A percentile compares a stretch with the other conserved stretches of the same genome.
Evolutionary conservation across 1,140 invertebrate genomes (phyloP).

Genomic region (Gonioctena quinquepunctata): DNA sequence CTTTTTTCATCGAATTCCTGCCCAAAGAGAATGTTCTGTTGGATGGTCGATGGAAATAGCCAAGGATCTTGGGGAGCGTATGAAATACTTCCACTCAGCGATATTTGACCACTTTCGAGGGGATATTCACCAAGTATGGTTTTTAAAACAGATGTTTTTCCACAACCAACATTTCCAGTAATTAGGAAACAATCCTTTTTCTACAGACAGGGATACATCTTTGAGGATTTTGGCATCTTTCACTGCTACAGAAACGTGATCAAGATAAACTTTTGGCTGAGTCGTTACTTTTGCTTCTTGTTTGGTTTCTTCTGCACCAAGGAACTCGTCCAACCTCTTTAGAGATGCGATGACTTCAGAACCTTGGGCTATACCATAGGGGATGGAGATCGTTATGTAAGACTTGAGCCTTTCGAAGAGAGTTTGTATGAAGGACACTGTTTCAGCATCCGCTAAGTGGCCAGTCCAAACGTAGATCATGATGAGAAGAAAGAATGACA

Average conservation of each 20-base stretch:
- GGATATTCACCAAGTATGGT: conserved; percentile 74
- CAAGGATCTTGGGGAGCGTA: conserved; percentile 82
- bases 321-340: conserved; percentile 34
- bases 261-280: conserved; percentile 31
- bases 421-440: conserved; percentile 74
- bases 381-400: conserved; percentile 75
- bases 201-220: conserved; percentile 40
- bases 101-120: conserved; percentile 63
- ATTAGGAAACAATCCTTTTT: conserved; percentile 21
- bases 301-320: conserved; percentile 28
- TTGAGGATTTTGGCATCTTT: conserved; percentile 57
- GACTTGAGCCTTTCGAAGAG: conserved; percentile 74
- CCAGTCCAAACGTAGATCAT: conserved; percentile 74
- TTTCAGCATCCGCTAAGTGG: conserved; percentile 72
- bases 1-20: conserved; percentile 53
- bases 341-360: conserved; percentile 55
- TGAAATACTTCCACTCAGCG: conserved; percentile 70
- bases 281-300: conserved; percentile 7
- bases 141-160: conserved; percentile 78
- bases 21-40: conserved; percentile 72
- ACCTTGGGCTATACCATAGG: conserved; percentile 65
- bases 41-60: conserved; percentile 67
- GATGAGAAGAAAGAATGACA: conserved; percentile 59
- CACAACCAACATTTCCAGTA: conserved; percentile 78
- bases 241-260: conserved; percentile 29